Evolutionary conservation across 1,140 invertebrate genomes (phyloP).

Genomic region (Tetragonula clypearis): DNA sequence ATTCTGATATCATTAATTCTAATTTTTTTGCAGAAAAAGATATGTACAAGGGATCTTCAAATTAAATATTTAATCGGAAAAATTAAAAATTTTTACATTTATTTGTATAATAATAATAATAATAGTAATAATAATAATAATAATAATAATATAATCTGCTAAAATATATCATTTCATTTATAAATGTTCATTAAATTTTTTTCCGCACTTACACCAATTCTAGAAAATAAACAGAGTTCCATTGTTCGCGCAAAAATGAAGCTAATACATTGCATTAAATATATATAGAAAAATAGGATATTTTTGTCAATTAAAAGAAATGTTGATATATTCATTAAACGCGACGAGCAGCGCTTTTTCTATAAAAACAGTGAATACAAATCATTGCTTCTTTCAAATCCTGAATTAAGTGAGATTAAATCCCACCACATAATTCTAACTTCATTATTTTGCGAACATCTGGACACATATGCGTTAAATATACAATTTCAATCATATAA

Average conservation of each 20-base stretch:
- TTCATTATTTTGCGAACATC: slow-evolving; percentile 62
- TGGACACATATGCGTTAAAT: slow-evolving; percentile 65
- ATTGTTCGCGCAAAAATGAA: slow-evolving; percentile 66
- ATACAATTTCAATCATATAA: slow-evolving; percentile 68
- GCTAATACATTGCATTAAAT: slow-evolving; percentile 26
- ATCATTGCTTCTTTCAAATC: slow-evolving; percentile 15
- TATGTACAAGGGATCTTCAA: slow-evolving; percentile 47
- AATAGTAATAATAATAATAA: slow-evolving; percentile 59
- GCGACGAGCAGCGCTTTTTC: slow-evolving; percentile 10
- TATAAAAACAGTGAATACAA: slow-evolving; percentile 11
- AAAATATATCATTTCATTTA: slow-evolving; percentile 71
- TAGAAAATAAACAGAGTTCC: slow-evolving; percentile 63
- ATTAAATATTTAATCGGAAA: slow-evolving; percentile 62
- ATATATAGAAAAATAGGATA: not conserved
- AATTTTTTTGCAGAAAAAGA: not conserved
- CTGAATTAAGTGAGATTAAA: slow-evolving; percentile 2
- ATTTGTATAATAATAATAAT: slow-evolving; percentile 69
- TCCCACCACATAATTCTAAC: slow-evolving; percentile 33
- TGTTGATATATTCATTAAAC: slow-evolving; percentile 20
- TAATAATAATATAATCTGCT: slow-evolving; percentile 65
- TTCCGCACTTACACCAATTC: slow-evolving; percentile 58
- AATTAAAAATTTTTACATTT: slow-evolving; percentile 73
- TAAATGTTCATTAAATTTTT: slow-evolving; percentile 66
- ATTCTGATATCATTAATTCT: not conserved
- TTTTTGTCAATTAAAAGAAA: slow-evolving; percentile 24